A percentile compares a stretch with the other conserved stretches of the same genome.
These are phyloP conservation scores for Sander lucioperca DNA, from an alignment of 2,113 vertebrate species.

Conservation along the genomic window DNA sequence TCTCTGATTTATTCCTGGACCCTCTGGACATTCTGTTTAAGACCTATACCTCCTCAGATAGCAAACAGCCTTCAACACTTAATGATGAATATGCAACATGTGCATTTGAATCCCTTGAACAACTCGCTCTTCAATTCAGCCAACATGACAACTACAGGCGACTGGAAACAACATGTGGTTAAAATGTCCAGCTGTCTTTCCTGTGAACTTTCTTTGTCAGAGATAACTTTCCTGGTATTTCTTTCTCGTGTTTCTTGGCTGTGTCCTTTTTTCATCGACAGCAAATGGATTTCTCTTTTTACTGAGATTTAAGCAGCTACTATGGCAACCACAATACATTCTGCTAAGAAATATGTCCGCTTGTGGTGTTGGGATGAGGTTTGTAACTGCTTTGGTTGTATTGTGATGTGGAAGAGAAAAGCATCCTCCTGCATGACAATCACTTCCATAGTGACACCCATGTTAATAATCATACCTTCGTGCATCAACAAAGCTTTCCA, in stretches of 20 bases:
- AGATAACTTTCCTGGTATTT: background rate
- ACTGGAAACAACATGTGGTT: background rate
- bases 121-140: background rate
- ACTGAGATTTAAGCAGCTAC: background rate
- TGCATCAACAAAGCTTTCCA: background rate
- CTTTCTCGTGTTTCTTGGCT: background rate
- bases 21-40: too few relatives aligned
- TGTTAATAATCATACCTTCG: background rate
- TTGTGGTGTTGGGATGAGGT: background rate
- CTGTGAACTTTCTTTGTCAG: background rate
- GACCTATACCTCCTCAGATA: background rate
- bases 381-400: background rate
- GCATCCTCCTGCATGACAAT: background rate
- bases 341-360: background rate
- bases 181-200: background rate
- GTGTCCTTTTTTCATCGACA: background rate
- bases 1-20: background rate
- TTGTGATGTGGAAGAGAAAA: background rate
- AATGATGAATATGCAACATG: background rate
- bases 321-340: constrained; percentile 7
- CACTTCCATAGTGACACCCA: background rate
- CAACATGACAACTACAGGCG: background rate
- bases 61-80: too few relatives aligned
- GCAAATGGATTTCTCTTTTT: constrained; percentile 27
- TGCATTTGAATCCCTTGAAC: background rate